Evolutionary conservation across 2,113 vertebrate species (phyloP).

Genomic region (Phyllostomus discolor): DNA sequence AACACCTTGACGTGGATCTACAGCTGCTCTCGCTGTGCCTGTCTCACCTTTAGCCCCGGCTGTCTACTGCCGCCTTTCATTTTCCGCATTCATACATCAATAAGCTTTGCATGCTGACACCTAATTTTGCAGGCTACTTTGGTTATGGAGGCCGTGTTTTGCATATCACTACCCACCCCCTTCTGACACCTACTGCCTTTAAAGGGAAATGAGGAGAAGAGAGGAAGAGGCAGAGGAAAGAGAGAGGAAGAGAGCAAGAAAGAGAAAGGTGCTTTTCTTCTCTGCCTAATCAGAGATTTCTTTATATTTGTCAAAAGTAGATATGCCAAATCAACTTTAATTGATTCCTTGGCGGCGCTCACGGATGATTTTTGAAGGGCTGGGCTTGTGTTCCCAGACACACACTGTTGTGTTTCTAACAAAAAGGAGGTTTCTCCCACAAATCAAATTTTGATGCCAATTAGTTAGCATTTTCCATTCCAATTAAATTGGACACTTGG

Average conservation of each 20-base stretch:
- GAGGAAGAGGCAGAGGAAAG: slow-evolving; percentile 73
- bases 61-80: slow-evolving; percentile 99
- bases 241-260: slow-evolving; percentile 64
- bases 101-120: slow-evolving; percentile 99
- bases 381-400: slow-evolving; percentile 82
- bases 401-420: slow-evolving; percentile 84
- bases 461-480: slow-evolving; percentile 86
- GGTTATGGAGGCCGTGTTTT: slow-evolving; percentile 98
- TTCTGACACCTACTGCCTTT: slow-evolving; percentile 95
- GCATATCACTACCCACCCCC: slow-evolving; percentile 95
- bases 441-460: slow-evolving; percentile 87
- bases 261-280: slow-evolving; percentile 67
- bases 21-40: slow-evolving; percentile 95
- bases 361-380: slow-evolving; percentile 83
- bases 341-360: slow-evolving; percentile 85
- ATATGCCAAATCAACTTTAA: slow-evolving; percentile 90
- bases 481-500: slow-evolving; percentile 86
- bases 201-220: slow-evolving; percentile 85
- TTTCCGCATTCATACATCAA: slow-evolving; percentile 99
- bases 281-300: slow-evolving; percentile 81
- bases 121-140: slow-evolving; percentile 99
- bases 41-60: slow-evolving; percentile 98
- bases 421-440: slow-evolving; percentile 85
- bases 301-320: slow-evolving; percentile 85
- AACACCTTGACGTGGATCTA: slow-evolving; percentile 98